phyloP scores from a whole-genome alignment of 1,140 invertebrate genomes.

The Condylostylus longicornis region DNA sequence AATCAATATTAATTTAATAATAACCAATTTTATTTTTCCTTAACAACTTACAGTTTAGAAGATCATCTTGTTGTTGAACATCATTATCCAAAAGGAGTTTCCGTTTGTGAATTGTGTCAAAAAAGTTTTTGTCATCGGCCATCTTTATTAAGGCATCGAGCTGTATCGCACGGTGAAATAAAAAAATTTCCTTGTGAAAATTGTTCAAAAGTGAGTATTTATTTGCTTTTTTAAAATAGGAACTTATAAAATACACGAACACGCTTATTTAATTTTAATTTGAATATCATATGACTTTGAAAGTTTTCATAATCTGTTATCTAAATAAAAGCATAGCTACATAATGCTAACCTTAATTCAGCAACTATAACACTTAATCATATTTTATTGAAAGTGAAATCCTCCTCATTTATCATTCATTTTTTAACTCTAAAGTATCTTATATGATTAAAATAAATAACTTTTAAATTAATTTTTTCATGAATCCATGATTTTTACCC shows the following conservation, averaged over 20 bases:
- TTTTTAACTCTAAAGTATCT: too few species aligned
- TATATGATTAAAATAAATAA: too few species aligned
- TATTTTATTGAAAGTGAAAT: background rate
- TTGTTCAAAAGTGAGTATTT: slow-evolving; percentile 60
- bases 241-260: background rate
- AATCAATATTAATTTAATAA: too few species aligned
- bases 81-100: slow-evolving; percentile 58
- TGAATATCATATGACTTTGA: background rate
- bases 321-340: background rate
- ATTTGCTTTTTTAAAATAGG: background rate
- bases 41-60: slow-evolving; percentile 66
- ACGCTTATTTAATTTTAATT: background rate
- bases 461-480: too few species aligned
- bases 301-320: background rate
- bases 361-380: background rate
- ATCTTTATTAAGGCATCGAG: slow-evolving; percentile 66
- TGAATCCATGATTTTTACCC: too few species aligned
- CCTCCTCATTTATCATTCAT: too few species aligned
- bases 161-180: slow-evolving; percentile 59
- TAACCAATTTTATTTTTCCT: too few species aligned
- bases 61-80: slow-evolving; percentile 62
- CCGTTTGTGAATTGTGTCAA: slow-evolving; percentile 70
- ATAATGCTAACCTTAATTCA: background rate
- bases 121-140: slow-evolving; percentile 68
- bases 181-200: slow-evolving; percentile 84